Conservation (phyloP, 2,797 vertebrate genomes). For the Paratrypauchen microcephalus region DNA sequence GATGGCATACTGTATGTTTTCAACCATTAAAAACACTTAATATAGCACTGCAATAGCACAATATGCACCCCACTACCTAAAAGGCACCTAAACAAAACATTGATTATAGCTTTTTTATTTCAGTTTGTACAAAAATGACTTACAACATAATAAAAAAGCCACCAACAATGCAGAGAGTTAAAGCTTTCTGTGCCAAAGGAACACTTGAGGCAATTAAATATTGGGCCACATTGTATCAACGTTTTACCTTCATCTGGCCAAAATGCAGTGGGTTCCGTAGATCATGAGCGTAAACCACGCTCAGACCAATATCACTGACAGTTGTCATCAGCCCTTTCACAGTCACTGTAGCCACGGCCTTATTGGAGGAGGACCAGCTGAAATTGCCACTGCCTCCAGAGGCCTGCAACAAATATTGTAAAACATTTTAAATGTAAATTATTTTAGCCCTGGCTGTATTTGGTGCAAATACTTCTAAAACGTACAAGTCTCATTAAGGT, state of each 20-base stretch:
- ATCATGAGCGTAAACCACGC: slow-evolving; percentile 85
- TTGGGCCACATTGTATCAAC: neutral
- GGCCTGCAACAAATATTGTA: slow-evolving; percentile 77
- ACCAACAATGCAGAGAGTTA: slow-evolving; percentile 1
- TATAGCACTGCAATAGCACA: too few species aligned
- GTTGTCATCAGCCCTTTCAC: slow-evolving; percentile 93
- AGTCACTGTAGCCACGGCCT: slow-evolving; percentile 87
- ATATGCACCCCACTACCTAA: neutral
- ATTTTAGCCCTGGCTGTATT: neutral
- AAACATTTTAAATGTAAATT: neutral
- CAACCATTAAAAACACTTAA: too few species aligned
- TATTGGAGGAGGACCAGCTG: slow-evolving; percentile 88
- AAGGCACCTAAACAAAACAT: neutral
- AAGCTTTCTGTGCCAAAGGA: neutral
- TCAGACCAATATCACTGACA: slow-evolving; percentile 85
- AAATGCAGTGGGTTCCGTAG: slow-evolving; percentile 87
- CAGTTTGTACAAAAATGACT: neutral
- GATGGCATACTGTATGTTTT: neutral
- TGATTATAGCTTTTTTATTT: neutral
- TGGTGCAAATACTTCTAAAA: neutral
- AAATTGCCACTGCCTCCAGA: slow-evolving; percentile 95
- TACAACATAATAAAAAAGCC: slow-evolving; percentile 5
- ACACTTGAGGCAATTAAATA: neutral
- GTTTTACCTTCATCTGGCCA: slow-evolving; percentile 88
- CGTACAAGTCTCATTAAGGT: neutral